Percentiles rank a stretch among this genome's conserved stretches.
phyloP scores from a whole-genome alignment of 2,888 invertebrate genomes.

The Troilus luridus region DNA sequence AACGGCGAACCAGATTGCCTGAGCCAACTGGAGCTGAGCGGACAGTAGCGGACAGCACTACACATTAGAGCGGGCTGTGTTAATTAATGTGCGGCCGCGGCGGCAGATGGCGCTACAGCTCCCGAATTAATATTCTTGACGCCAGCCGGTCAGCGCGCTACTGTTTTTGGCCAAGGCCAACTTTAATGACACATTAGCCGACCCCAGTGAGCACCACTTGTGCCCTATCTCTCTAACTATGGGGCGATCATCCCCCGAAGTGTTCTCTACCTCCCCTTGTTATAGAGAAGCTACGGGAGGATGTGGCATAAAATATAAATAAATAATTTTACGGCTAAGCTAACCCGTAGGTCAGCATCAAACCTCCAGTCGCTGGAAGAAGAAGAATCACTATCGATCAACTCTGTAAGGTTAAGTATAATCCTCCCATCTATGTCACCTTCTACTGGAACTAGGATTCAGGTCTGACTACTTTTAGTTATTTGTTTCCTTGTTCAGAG shows the following conservation, averaged over 20 bases:
- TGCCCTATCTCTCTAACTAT: neutral
- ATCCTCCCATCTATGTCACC: too few species aligned
- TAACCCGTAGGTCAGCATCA: too few species aligned
- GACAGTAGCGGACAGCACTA: neutral
- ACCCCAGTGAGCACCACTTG: conserved; percentile 34
- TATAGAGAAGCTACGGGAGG: neutral
- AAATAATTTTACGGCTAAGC: neutral
- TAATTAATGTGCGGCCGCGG: conserved; percentile 43
- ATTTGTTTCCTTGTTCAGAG: too few species aligned
- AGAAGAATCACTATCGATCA: too few species aligned
- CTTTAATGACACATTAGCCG: conserved; percentile 48
- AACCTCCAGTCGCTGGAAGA: too few species aligned
- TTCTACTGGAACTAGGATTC: too few species aligned
- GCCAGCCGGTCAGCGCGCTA: conserved; percentile 44
- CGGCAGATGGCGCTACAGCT: conserved; percentile 46
- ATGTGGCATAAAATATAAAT: neutral
- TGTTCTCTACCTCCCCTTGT: neutral
- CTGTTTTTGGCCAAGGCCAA: conserved; percentile 42
- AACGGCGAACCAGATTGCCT: neutral
- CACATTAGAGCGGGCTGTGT: conserved; percentile 40
- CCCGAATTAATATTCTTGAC: conserved; percentile 47
- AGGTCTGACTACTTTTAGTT: too few species aligned
- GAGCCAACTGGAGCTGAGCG: neutral
- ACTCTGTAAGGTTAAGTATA: too few species aligned
- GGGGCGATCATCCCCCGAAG: neutral